These are phyloP conservation scores for Heptranchias perlo DNA, from an alignment of 2,113 vertebrate species.

Conservation along the genomic window DNA sequence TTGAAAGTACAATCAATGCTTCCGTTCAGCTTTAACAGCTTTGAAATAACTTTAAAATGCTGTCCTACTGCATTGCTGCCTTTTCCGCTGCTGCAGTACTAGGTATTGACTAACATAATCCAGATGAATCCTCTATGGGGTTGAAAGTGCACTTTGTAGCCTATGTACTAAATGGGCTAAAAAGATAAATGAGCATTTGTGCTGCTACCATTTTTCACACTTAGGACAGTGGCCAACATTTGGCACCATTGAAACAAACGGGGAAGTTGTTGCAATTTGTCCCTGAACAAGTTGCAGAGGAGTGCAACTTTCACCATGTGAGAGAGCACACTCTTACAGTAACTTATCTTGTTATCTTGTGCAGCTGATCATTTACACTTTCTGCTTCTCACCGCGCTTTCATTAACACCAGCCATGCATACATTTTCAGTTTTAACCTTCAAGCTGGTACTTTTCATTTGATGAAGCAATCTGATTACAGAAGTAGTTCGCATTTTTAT, in stretches of 20 bases:
- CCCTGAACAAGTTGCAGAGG: not conserved
- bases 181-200: not conserved
- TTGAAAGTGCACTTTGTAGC: conserved; percentile 19
- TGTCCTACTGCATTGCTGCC: not conserved
- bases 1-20: not conserved
- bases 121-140: not conserved
- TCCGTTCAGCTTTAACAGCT: not conserved
- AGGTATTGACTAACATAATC: not conserved
- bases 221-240: not conserved
- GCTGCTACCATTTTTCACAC: not conserved
- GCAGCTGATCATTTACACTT: conserved; percentile 25
- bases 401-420: conserved; percentile 15
- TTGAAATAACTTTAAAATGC: not conserved
- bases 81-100: not conserved
- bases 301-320: not conserved
- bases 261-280: not conserved
- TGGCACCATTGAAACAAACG: not conserved
- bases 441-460: not conserved
- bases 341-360: not conserved
- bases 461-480: not conserved
- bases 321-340: not conserved
- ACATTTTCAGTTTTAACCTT: not conserved
- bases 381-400: not conserved
- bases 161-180: not conserved
- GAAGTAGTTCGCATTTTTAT: not conserved